Base-by-base conservation (phyloP, 2,888 invertebrate species). In the Ernsta delagoae region DNA sequence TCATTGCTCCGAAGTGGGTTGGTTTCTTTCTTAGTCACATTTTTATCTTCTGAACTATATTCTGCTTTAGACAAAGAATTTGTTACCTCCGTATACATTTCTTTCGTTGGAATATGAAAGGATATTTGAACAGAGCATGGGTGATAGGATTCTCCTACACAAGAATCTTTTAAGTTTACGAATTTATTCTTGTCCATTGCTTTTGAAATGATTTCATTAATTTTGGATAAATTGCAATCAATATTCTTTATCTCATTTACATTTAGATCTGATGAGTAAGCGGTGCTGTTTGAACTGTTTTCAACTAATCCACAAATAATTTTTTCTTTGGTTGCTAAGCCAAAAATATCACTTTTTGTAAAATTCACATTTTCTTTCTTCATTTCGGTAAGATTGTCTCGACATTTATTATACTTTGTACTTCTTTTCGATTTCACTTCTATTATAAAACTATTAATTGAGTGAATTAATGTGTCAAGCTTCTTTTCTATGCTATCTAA, bases 61-160 rank as follows among this genome's bases (percentile, higher is more conserved):
- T 50, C 69, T 6, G 78, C 67, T 72, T 75, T 80, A 3, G 75
- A 77, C 5, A 83, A 70, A 5, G 87, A 87, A 36, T 77, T 77
- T 1, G 84, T 84, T 16, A 87, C 83, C 77, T 86, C 85, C 31
- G 86, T 87, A n/a, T 82, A 79, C 54, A 77, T 72, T 7, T 91
- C 89, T 77, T 73, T 86, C 0, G 86, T 89, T 1, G 88, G 87
- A 62, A 85, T 80, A 70, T 87, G 85, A 45, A 84, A 78, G 34
- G 77, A 75, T 48, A 86, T 78, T 71, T 83, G 79, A 41, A 82
- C 76, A 11, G 82, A 75, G 70, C 81, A 77, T 12, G 78, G 75
- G 11, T 67, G 73, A 9, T 39, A 57, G 3, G 48, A 56, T 3
- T 68, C 62, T 8, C 62, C 56, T n/a, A 68, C 39, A 9, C 48